These are phyloP conservation scores for Esox niger DNA, from an alignment of 2,113 vertebrate species.

Conservation along the genomic window DNA sequence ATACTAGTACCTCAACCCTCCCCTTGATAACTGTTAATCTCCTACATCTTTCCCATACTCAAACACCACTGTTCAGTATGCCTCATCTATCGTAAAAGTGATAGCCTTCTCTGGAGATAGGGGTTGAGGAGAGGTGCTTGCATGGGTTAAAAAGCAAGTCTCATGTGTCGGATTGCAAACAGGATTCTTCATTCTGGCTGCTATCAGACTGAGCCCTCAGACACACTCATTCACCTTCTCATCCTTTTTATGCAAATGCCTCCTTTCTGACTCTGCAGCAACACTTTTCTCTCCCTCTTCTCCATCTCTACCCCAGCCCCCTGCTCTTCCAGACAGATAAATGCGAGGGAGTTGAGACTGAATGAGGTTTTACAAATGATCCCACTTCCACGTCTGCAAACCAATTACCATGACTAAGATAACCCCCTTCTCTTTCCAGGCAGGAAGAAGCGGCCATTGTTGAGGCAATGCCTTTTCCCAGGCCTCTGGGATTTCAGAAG, in stretches of 20 bases:
- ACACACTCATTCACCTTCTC: conserved; percentile 51
- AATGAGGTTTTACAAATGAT: conserved; percentile 76
- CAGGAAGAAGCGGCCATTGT: conserved; percentile 57
- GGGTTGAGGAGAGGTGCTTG: conserved; percentile 10
- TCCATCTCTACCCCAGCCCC: not conserved
- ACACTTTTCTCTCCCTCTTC: conserved; percentile 33
- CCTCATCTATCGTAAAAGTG: not conserved
- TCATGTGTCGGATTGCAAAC: conserved; percentile 42
- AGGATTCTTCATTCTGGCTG: conserved; percentile 54
- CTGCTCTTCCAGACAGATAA: conserved; percentile 71
- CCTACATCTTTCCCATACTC: conserved; percentile 15
- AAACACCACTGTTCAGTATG: not conserved
- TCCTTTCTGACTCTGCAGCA: conserved; percentile 43
- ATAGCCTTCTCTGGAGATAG: conserved; percentile 27
- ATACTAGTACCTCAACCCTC: not conserved
- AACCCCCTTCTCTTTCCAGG: conserved; percentile 59
- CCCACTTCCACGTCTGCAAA: conserved; percentile 74
- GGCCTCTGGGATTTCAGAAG: conserved; percentile 43
- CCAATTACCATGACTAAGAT: conserved; percentile 80
- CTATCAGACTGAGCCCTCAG: conserved; percentile 65
- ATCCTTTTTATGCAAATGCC: conserved; percentile 64
- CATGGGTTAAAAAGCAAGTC: conserved; percentile 34
- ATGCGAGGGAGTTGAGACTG: conserved; percentile 67
- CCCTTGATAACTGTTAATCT: not conserved
- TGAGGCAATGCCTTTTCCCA: conserved; percentile 39